phyloP scores from a whole-genome alignment of 2,888 invertebrate genomes.

The Dione vanillae region DNA sequence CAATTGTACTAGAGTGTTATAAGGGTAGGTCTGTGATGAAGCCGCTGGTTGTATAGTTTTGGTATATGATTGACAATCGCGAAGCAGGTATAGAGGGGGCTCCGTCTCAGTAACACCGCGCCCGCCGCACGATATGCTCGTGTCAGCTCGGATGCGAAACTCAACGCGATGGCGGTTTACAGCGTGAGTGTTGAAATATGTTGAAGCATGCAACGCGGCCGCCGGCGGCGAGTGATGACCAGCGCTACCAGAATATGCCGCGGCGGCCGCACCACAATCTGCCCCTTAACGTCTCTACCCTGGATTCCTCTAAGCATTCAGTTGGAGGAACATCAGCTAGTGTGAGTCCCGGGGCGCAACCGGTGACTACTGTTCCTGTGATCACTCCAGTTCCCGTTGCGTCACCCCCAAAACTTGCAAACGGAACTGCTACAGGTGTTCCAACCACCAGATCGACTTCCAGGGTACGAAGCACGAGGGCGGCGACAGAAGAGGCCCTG shows the following conservation, averaged over 20 bases:
- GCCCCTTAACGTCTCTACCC: slow-evolving; percentile 87
- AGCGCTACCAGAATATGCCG: slow-evolving; percentile 83
- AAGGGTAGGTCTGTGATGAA: slow-evolving; percentile 55
- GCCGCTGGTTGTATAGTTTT: slow-evolving; percentile 47
- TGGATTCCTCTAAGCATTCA: slow-evolving; percentile 87
- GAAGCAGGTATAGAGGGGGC: slow-evolving; percentile 59
- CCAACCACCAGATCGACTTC: slow-evolving; percentile 63
- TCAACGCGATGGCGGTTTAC: slow-evolving; percentile 75
- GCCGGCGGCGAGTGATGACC: slow-evolving; percentile 82
- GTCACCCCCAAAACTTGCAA: slow-evolving; percentile 77
- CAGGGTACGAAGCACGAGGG: slow-evolving; percentile 68
- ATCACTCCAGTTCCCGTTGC: slow-evolving; percentile 65
- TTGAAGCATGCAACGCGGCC: slow-evolving; percentile 89
- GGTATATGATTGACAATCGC: slow-evolving; percentile 69
- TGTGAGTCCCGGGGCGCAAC: slow-evolving; percentile 83
- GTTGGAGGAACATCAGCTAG: slow-evolving; percentile 84
- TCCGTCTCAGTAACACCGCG: slow-evolving; percentile 64
- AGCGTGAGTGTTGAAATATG: slow-evolving; percentile 83
- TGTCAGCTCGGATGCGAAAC: slow-evolving; percentile 71
- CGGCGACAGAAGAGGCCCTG: slow-evolving; percentile 88
- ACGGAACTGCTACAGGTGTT: slow-evolving; percentile 84
- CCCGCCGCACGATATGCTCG: slow-evolving; percentile 61
- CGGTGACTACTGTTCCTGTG: slow-evolving; percentile 60
- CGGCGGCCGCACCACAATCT: slow-evolving; percentile 85
- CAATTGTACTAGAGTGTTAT: slow-evolving; percentile 56